Percentiles rank a stretch among this genome's conserved stretches.
These are phyloP conservation scores for Uloborus diversus DNA, from an alignment of 1,140 invertebrate species.

Conservation along the genomic window DNA sequence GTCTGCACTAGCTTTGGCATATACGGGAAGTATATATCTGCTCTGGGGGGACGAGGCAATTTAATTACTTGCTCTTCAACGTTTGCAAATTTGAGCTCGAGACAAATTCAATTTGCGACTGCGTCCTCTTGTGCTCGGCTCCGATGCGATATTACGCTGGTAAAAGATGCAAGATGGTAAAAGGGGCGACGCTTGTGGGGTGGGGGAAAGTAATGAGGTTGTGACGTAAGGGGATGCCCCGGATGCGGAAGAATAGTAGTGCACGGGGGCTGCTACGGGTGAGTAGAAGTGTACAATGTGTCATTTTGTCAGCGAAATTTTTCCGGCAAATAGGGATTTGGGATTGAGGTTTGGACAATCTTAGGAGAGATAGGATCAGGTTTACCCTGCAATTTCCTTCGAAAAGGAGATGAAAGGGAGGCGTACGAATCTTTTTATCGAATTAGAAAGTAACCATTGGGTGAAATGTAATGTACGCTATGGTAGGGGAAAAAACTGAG, in stretches of 20 bases:
- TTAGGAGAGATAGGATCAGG: background rate
- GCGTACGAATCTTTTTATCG: too few relatives aligned
- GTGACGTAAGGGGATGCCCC: slow-evolving; percentile 44
- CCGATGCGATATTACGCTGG: slow-evolving; percentile 15
- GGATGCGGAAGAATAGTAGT: slow-evolving; percentile 8
- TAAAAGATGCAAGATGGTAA: slow-evolving; percentile 20
- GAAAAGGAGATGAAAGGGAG: background rate
- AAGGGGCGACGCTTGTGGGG: too few relatives aligned
- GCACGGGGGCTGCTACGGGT: too few relatives aligned
- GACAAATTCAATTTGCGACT: slow-evolving; percentile 50
- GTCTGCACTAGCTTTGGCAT: background rate
- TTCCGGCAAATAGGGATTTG: slow-evolving; percentile 22
- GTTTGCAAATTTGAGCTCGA: slow-evolving; percentile 55
- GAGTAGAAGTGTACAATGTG: slow-evolving; percentile 48
- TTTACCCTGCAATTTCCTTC: slow-evolving; percentile 2
- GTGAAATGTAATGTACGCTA: too few relatives aligned
- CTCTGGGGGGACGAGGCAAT: slow-evolving; percentile 31
- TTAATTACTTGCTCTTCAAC: slow-evolving; percentile 55
- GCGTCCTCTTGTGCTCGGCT: slow-evolving; percentile 7
- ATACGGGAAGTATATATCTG: slow-evolving; percentile 22
- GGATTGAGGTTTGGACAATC: slow-evolving; percentile 8
- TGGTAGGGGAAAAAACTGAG: too few relatives aligned
- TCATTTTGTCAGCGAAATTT: slow-evolving; percentile 35
- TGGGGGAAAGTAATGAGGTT: slow-evolving; percentile 34
- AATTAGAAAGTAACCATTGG: too few relatives aligned